Conservation (phyloP, 2,888 invertebrate genomes). For the Polymixis flavicincta region DNA sequence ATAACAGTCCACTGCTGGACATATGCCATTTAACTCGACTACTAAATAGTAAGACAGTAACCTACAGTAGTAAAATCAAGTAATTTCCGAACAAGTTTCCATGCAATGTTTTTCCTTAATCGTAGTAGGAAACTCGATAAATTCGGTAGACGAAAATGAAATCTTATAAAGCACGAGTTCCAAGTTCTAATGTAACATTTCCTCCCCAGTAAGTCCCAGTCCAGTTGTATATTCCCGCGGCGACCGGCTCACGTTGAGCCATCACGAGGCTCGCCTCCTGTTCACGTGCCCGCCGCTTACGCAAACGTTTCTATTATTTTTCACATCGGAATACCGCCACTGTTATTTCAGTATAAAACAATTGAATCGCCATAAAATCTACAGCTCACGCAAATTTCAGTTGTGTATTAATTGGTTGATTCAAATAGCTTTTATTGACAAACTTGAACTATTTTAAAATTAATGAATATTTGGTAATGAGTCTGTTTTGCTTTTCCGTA, state of each 20-base stretch:
- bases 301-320: constrained; percentile 75
- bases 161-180: constrained; percentile 43
- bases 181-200: constrained; percentile 57
- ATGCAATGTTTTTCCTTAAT: constrained; percentile 23
- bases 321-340: constrained; percentile 64
- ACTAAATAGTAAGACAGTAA: background rate
- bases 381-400: constrained; percentile 18
- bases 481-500: background rate
- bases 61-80: background rate
- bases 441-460: background rate
- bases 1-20: background rate
- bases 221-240: constrained; percentile 58
- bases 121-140: constrained; percentile 18
- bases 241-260: constrained; percentile 77
- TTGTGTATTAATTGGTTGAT: constrained; percentile 28
- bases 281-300: constrained; percentile 74
- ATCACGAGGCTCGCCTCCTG: constrained; percentile 75
- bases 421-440: background rate
- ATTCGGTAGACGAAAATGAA: constrained; percentile 32
- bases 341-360: constrained; percentile 60
- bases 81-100: background rate
- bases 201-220: constrained; percentile 48
- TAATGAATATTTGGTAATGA: background rate
- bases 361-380: constrained; percentile 31
- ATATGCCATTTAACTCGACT: background rate